A percentile compares a stretch with the other conserved stretches of the same genome.
Evolutionary conservation across 2,797 vertebrate genomes (phyloP).

Genomic region (Melanogrammus aeglefinus): DNA sequence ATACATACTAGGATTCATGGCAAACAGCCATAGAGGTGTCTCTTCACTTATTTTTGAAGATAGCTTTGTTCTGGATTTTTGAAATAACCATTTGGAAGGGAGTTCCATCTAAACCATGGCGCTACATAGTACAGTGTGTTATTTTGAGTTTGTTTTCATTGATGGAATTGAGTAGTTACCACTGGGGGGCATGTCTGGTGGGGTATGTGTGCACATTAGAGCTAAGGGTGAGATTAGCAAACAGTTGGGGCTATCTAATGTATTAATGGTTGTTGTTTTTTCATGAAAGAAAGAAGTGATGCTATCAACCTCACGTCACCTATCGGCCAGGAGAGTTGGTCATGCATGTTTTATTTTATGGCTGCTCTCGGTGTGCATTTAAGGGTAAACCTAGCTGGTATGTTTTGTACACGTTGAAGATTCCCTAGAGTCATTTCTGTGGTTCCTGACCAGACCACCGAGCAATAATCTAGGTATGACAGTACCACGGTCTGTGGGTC

Average conservation of each 20-base stretch:
- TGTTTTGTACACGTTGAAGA: too few species aligned
- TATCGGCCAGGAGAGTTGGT: conserved; percentile 1
- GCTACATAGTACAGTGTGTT: not conserved
- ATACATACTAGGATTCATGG: too few species aligned
- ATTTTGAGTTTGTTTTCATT: not conserved
- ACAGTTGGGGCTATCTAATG: not conserved
- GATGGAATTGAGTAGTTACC: not conserved
- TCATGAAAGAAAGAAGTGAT: not conserved
- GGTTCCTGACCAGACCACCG: too few species aligned
- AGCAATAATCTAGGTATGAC: too few species aligned
- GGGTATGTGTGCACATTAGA: not conserved
- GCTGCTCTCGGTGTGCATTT: conserved; percentile 3
- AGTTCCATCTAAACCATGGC: not conserved
- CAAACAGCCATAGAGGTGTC: too few species aligned
- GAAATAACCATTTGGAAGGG: not conserved
- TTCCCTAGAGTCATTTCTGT: too few species aligned
- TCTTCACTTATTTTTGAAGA: too few species aligned
- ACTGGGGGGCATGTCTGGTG: not conserved
- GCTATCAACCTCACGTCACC: not conserved
- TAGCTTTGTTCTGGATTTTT: not conserved
- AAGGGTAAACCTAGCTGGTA: too few species aligned
- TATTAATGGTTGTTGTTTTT: not conserved
- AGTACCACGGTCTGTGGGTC: too few species aligned
- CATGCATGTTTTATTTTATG: conserved; percentile 9
- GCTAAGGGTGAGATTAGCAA: not conserved